Conservation (phyloP, 2,888 invertebrate genomes). For the Trichopria drosophilae region DNA sequence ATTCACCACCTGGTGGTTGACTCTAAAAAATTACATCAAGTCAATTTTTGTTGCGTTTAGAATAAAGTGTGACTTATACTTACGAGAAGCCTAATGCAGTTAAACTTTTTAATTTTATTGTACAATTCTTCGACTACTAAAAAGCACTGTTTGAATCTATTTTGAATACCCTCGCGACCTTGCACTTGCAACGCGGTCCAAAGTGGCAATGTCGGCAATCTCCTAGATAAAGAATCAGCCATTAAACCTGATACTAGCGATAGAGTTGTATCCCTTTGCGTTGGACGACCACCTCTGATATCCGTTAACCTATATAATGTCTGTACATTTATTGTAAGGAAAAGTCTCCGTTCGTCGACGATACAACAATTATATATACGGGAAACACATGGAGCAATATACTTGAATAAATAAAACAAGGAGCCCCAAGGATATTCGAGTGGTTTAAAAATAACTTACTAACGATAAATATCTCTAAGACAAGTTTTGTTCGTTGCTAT, state of each 20-base stretch:
- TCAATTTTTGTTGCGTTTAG: too few species aligned
- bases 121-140: conserved; percentile 69
- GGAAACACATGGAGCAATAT: too few species aligned
- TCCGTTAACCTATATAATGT: conserved; percentile 67
- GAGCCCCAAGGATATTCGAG: too few species aligned
- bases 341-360: too few species aligned
- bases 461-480: too few species aligned
- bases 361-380: too few species aligned
- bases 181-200: conserved; percentile 80
- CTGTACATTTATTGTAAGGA: conserved; percentile 50
- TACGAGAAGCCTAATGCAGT: conserved; percentile 74
- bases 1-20: conserved; percentile 77
- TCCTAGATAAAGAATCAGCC: conserved; percentile 61
- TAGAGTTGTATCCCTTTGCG: conserved; percentile 52
- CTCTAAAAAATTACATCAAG: conserved; percentile 63
- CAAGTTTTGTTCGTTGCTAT: too few species aligned
- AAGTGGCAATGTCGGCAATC: conserved; percentile 77
- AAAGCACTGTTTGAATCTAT: conserved; percentile 75
- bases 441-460: too few species aligned
- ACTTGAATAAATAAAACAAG: too few species aligned
- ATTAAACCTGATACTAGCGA: conserved; percentile 56
- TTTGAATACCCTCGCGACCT: conserved; percentile 72
- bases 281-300: conserved; percentile 56
- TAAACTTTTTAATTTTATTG: conserved; percentile 66
- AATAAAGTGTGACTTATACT: too few species aligned